phyloP scores from a whole-genome alignment of 2,797 vertebrate species.

The Corythornis leucogaster region DNA sequence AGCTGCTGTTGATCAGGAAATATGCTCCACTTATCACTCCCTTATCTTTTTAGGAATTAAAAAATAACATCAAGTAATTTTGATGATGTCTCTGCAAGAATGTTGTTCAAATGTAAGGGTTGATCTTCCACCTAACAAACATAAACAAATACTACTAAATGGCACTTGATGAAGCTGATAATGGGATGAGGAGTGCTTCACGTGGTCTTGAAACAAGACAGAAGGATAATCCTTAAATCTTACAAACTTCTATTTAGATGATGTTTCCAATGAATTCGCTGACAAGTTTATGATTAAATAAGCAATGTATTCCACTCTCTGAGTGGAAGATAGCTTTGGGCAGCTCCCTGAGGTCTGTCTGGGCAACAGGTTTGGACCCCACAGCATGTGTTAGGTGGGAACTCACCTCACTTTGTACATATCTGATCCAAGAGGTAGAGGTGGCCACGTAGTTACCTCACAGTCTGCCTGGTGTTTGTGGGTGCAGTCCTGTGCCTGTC shows the following conservation, averaged over 20 bases:
- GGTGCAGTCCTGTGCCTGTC: background rate
- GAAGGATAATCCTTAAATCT: background rate
- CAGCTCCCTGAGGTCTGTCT: background rate
- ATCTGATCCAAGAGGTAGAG: background rate
- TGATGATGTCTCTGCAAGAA: background rate
- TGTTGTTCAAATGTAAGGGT: background rate
- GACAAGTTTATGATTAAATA: background rate
- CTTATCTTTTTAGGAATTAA: background rate
- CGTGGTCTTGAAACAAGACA: background rate
- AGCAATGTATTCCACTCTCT: background rate
- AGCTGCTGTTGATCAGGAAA: background rate
- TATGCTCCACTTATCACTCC: accelerated
- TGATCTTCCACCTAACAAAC: background rate
- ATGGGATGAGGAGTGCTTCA: background rate
- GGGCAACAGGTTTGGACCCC: accelerated
- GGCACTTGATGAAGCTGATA: background rate
- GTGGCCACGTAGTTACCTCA: background rate
- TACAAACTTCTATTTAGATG: background rate
- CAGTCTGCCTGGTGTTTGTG: background rate
- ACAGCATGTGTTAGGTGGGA: background rate
- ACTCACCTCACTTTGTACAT: background rate
- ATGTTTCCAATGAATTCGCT: background rate
- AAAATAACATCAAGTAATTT: background rate
- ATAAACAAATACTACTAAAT: background rate
- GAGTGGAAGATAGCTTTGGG: background rate